Evolutionary conservation across 2,888 invertebrate genomes (phyloP).

Genomic region (Patella depressa): DNA sequence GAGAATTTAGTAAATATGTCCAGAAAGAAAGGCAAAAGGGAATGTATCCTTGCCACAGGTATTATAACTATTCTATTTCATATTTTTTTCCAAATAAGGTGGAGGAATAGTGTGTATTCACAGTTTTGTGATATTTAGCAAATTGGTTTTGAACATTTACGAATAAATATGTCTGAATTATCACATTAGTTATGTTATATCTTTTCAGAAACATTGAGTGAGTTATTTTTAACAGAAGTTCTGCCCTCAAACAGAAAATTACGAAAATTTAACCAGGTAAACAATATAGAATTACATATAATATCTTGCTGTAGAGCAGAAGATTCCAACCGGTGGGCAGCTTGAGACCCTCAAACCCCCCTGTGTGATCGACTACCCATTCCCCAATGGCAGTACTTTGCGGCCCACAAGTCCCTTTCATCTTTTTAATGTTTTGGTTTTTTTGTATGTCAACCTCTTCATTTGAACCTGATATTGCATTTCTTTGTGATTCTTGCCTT

Average conservation of each 20-base stretch:
- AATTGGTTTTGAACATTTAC: neutral
- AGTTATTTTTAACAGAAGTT: conserved; percentile 81
- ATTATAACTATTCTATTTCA: conserved; percentile 21
- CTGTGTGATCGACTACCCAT: too few relatives aligned
- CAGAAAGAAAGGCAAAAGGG: conserved; percentile 82
- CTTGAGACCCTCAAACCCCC: too few relatives aligned
- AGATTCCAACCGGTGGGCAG: too few relatives aligned
- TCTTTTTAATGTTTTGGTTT: too few relatives aligned
- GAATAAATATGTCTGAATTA: neutral
- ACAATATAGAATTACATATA: neutral
- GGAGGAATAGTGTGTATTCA: neutral
- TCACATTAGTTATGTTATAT: conserved; percentile 17
- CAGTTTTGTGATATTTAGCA: neutral
- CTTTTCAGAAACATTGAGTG: conserved; percentile 81
- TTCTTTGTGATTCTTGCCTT: too few relatives aligned
- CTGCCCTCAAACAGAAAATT: conserved; percentile 70
- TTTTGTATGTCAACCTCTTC: too few relatives aligned
- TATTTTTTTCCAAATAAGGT: neutral
- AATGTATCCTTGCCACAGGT: conserved; percentile 76
- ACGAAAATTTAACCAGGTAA: conserved; percentile 68
- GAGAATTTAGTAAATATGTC: conserved; percentile 83
- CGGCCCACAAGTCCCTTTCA: too few relatives aligned
- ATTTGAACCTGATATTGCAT: too few relatives aligned
- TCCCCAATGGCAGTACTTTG: too few relatives aligned
- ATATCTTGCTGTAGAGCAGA: too few relatives aligned